Evolutionary conservation across 2,113 vertebrate species (phyloP).

Genomic region (Rallus limicola): DNA sequence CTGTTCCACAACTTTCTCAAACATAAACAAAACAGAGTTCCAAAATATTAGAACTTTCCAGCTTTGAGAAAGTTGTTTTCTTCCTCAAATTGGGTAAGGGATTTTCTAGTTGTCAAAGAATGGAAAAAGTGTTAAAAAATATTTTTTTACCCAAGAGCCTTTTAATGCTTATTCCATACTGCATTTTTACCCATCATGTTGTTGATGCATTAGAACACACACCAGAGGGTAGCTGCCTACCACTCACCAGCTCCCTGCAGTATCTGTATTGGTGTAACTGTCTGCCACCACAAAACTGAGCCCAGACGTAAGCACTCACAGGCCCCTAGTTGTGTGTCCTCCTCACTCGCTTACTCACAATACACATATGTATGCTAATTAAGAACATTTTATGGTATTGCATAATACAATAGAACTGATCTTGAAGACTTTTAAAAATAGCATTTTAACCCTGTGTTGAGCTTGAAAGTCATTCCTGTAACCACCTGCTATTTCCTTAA

Average conservation of each 20-base stretch:
- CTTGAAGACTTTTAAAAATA: not conserved
- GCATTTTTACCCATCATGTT: not conserved
- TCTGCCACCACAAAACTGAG: not conserved
- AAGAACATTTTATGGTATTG: not conserved
- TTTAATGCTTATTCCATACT: conserved; percentile 8
- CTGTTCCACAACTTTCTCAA: conserved; percentile 61
- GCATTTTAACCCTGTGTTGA: not conserved
- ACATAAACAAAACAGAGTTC: conserved; percentile 57
- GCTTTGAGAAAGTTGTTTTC: conserved; percentile 59
- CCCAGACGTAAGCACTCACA: not conserved
- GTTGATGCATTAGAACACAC: not conserved
- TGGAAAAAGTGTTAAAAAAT: conserved; percentile 50
- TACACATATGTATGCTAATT: not conserved
- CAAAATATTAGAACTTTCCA: conserved; percentile 66
- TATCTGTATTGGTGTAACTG: not conserved
- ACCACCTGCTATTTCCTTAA: not conserved
- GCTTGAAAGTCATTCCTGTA: not conserved
- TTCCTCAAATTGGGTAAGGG: conserved; percentile 20
- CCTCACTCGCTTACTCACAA: not conserved
- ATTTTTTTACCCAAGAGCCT: not conserved
- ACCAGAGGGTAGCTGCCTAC: not conserved
- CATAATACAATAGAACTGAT: not conserved
- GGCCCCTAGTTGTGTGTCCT: not conserved
- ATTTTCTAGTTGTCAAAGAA: conserved; percentile 59
- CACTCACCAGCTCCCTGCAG: fast-evolving